phyloP scores from a whole-genome alignment of 35 echinoderm and acorn worm species.

The Holothuria glaberrima region DNA sequence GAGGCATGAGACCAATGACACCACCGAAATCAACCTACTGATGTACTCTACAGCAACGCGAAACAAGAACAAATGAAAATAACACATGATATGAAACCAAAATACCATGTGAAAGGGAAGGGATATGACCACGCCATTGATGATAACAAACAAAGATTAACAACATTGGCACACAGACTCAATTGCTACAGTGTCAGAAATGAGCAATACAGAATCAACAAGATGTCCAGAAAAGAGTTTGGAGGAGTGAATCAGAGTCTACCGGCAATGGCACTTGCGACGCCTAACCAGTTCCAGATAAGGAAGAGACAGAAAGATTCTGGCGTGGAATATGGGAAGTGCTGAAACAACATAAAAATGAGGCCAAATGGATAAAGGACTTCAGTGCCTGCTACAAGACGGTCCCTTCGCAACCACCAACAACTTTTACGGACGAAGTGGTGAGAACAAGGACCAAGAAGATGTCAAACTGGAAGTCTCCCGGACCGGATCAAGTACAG shows the following conservation, averaged over 20 bases:
- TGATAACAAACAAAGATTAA: not conserved
- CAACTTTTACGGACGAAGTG: not conserved
- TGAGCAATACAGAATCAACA: too few relatives aligned
- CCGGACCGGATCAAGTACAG: not conserved
- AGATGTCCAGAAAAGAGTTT: not conserved
- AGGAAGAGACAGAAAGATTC: not conserved
- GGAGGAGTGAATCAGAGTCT: not conserved
- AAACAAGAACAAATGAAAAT: not conserved
- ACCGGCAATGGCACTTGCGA: not conserved
- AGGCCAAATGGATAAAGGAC: too few relatives aligned
- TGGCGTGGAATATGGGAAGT: too few relatives aligned
- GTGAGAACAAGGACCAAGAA: not conserved
- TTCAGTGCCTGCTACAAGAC: too few relatives aligned
- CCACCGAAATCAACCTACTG: not conserved
- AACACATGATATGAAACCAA: not conserved
- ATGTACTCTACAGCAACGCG: not conserved
- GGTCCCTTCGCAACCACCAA: constrained; percentile 7
- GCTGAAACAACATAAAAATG: too few relatives aligned
- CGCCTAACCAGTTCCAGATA: not conserved
- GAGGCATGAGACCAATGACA: not conserved
- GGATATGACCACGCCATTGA: not conserved
- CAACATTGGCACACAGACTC: too few relatives aligned
- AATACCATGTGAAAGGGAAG: not conserved
- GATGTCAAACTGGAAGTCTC: too few relatives aligned
- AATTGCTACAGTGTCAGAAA: too few relatives aligned